Percentiles rank a stretch among this genome's conserved stretches.
phyloP scores from a whole-genome alignment of 30 jellyfish, hydroid and myxozoan genomes.

The Calvadosia cruxmelitensis region DNA sequence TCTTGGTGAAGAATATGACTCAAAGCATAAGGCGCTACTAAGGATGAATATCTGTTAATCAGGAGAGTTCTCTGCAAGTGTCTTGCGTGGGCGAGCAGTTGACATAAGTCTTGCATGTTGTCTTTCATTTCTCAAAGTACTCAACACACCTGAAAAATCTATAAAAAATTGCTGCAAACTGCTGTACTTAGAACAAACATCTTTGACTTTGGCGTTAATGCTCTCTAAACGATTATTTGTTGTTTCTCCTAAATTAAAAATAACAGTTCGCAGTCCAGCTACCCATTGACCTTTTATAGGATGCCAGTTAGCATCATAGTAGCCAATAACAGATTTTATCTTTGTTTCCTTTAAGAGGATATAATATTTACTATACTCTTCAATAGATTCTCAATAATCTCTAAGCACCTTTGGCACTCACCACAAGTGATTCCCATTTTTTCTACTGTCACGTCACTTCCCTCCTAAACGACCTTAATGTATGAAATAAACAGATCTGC shows the following conservation, averaged over 20 bases:
- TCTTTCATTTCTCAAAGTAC: conserved; percentile 24
- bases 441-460: conserved; percentile 23
- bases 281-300: conserved; percentile 44
- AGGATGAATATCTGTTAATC: conserved; percentile 10
- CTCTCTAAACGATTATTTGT: conserved; percentile 40
- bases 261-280: conserved; percentile 2
- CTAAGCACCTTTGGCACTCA: conserved; percentile 24
- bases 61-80: not conserved
- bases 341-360: conserved; percentile 6
- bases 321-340: conserved; percentile 12
- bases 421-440: conserved; percentile 44
- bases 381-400: conserved; percentile 9
- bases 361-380: conserved; percentile 2
- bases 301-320: conserved; percentile 33
- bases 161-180: conserved; percentile 19
- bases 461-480: conserved; percentile 18
- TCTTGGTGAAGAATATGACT: conserved; percentile 9
- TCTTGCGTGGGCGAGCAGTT: conserved; percentile 22
- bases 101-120: conserved; percentile 24
- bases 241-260: conserved; percentile 1
- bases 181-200: conserved; percentile 9
- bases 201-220: conserved; percentile 32
- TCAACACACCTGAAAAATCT: conserved; percentile 19
- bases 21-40: conserved; percentile 29
- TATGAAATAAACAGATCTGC: conserved; percentile 29